Evolutionary conservation across 1,140 invertebrate genomes (phyloP).

Genomic region (Ceratoteleas bidentatus): DNA sequence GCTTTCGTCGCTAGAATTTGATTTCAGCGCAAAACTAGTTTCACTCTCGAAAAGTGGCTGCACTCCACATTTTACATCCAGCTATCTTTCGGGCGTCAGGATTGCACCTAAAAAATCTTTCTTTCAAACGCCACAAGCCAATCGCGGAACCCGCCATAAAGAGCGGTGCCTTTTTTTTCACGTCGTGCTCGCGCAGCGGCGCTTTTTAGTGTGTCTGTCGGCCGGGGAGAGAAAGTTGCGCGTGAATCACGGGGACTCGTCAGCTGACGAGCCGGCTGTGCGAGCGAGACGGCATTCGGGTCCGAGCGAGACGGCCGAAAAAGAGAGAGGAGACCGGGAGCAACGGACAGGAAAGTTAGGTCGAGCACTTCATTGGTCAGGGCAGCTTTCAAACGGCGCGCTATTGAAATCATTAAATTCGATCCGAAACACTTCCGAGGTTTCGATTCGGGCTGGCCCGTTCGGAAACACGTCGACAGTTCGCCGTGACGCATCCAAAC

Average conservation of each 20-base stretch:
- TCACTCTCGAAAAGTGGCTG: no score
- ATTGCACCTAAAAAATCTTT: no score
- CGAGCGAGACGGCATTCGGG: slow-evolving; percentile 13
- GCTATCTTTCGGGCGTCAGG: no score
- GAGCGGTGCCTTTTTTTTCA: slow-evolving; percentile 4
- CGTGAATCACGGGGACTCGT: slow-evolving; percentile 59
- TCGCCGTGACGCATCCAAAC: no score
- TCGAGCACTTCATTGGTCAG: slow-evolving; percentile 54
- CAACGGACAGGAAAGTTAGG: slow-evolving; percentile 62
- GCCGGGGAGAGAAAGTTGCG: slow-evolving; percentile 54
- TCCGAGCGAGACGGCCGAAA: slow-evolving; percentile 21
- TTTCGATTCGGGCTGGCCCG: slow-evolving; percentile 36
- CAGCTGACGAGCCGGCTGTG: slow-evolving; percentile 62
- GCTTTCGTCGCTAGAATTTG: no score
- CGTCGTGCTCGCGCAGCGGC: no score
- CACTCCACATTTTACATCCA: no score
- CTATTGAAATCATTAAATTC: slow-evolving; percentile 55
- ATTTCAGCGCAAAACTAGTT: no score
- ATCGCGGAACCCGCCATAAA: slow-evolving; percentile 32
- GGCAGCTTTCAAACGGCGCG: slow-evolving; percentile 57
- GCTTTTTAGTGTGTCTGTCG: slow-evolving; percentile 33
- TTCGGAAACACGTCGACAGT: not conserved
- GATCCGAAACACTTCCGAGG: slow-evolving; percentile 44
- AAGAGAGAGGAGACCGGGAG: slow-evolving; percentile 40
- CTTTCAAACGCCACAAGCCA: no score